Conservation (phyloP, 53 echinoderm and acorn worm species). For the Pentamera pediparva region DNA sequence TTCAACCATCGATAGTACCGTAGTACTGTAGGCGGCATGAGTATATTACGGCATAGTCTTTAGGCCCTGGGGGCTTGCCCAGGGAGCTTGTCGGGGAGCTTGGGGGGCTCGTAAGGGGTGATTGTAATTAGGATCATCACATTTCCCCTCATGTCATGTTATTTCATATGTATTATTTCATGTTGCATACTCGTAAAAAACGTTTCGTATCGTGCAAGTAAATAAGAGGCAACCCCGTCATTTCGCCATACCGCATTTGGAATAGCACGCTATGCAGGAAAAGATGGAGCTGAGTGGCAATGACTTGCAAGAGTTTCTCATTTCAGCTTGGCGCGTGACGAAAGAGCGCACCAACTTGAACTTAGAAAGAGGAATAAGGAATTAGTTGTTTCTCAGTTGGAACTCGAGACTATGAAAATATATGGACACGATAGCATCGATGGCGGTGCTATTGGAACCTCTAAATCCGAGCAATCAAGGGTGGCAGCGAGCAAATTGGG, state of each 20-base stretch:
- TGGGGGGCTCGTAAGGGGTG: no score
- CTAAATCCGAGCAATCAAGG: slow-evolving; percentile 32
- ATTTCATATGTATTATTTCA: no score
- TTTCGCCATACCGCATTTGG: background rate
- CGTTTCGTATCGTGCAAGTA: no score
- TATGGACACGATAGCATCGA: background rate
- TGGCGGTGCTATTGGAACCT: background rate
- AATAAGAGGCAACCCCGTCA: background rate
- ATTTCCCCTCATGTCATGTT: no score
- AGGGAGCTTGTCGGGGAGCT: no score
- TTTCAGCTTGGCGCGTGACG: slow-evolving; percentile 10
- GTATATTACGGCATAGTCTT: no score
- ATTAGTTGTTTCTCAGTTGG: slow-evolving; percentile 11
- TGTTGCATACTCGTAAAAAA: no score
- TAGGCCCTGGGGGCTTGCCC: no score
- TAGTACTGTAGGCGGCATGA: no score
- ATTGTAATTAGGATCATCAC: no score
- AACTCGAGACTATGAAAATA: background rate
- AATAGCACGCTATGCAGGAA: background rate
- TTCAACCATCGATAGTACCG: no score
- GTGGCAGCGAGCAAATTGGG: slow-evolving; percentile 43
- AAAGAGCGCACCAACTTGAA: slow-evolving; percentile 22
- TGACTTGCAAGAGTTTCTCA: background rate
- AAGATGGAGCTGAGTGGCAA: slow-evolving; percentile 19
- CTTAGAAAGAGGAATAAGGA: no score